A percentile compares a stretch with the other conserved stretches of the same genome.
Evolutionary conservation across 2,113 vertebrate genomes (phyloP).

Genomic region (Saimiri boliviensis): DNA sequence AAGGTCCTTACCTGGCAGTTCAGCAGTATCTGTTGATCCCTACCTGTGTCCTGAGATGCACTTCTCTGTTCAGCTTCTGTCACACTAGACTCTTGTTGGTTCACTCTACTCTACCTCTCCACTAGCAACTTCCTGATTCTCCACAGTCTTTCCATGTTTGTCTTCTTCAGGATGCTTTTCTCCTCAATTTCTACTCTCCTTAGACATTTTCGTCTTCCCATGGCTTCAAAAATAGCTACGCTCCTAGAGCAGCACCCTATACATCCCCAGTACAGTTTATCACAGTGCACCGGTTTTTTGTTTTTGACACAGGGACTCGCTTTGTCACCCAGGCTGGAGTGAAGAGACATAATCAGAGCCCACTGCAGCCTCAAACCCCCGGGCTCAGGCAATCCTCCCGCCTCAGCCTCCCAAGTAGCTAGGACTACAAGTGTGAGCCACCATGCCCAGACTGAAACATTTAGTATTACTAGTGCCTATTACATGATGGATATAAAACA

Average conservation of each 20-base stretch:
- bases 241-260: not conserved
- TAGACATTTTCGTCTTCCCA: not conserved
- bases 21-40: slow-evolving; percentile 1
- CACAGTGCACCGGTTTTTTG: not conserved
- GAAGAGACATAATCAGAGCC: no score
- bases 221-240: not conserved
- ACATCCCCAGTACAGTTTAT: not conserved
- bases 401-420: no score
- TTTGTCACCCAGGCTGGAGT: no score
- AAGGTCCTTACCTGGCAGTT: not conserved
- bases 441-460: not conserved
- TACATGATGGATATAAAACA: not conserved
- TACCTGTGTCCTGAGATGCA: slow-evolving; percentile 8
- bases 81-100: not conserved
- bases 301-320: no score
- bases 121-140: not conserved
- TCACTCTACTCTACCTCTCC: not conserved
- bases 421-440: no score
- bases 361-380: no score
- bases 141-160: not conserved
- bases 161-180: not conserved
- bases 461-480: not conserved
- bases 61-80: slow-evolving; percentile 1
- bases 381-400: no score
- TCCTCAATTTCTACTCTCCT: not conserved